Conservation (phyloP, 1,140 invertebrate species). For the Drosophila cardini region DNA sequence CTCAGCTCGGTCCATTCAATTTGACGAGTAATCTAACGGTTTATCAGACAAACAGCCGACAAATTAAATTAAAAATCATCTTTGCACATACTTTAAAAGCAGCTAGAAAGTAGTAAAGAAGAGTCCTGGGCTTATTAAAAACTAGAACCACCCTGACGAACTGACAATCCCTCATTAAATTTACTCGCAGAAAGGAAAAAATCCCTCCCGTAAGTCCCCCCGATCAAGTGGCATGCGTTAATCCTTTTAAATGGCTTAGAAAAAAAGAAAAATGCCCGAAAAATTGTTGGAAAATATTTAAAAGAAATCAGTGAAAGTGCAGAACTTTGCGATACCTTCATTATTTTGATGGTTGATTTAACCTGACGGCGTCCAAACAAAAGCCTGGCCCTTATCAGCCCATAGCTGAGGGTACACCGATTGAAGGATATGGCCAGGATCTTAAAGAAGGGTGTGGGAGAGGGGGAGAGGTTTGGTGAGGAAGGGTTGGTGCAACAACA, state of each 20-base stretch:
- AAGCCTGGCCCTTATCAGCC: conserved; percentile 64
- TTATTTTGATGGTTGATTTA: conserved; percentile 81
- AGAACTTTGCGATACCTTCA: conserved; percentile 57
- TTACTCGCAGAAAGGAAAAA: not conserved
- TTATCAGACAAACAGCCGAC: conserved; percentile 53
- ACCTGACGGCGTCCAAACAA: conserved; percentile 61
- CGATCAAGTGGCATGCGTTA: conserved; percentile 41
- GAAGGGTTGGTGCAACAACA: conserved; percentile 56
- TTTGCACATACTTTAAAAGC: conserved; percentile 60
- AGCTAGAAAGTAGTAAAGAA: conserved; percentile 21
- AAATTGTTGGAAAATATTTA: conserved; percentile 72
- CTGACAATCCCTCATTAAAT: conserved; percentile 37
- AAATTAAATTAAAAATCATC: conserved; percentile 68
- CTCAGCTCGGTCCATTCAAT: not conserved
- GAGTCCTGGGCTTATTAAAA: conserved; percentile 36
- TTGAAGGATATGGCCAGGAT: not conserved
- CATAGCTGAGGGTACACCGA: conserved; percentile 39
- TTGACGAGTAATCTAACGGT: conserved; percentile 3
- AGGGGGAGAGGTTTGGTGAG: conserved; percentile 1
- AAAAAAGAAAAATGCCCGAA: conserved; percentile 51
- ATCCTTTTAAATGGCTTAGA: conserved; percentile 72
- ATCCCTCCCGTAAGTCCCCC: not conserved
- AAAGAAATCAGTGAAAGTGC: conserved; percentile 66
- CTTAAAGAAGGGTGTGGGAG: not conserved
- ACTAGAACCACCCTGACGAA: conserved; percentile 52